A percentile compares a stretch with the other conserved stretches of the same genome.
These are phyloP conservation scores for Empidonax traillii DNA, from an alignment of 2,113 vertebrate genomes.

Conservation along the genomic window DNA sequence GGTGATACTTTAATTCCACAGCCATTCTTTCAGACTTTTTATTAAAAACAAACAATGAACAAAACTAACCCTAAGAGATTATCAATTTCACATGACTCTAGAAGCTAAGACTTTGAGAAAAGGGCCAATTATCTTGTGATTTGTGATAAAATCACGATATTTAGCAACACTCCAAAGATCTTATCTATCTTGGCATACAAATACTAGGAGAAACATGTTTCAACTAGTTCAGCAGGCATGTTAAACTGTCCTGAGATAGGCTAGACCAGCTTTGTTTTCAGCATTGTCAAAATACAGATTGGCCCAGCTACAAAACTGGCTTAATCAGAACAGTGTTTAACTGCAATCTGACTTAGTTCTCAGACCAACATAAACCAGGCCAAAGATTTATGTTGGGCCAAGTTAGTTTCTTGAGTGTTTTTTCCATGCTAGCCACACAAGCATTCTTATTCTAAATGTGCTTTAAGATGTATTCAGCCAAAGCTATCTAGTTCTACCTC, in stretches of 20 bases:
- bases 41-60: background rate
- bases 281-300: slow-evolving; percentile 52
- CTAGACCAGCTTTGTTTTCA: slow-evolving; percentile 46
- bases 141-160: slow-evolving; percentile 37
- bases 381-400: background rate
- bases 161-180: slow-evolving; percentile 47
- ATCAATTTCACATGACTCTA: background rate
- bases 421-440: background rate
- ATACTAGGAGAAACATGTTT: slow-evolving; percentile 32
- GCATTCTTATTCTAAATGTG: background rate
- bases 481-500: background rate
- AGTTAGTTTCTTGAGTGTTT: background rate
- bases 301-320: slow-evolving; percentile 51
- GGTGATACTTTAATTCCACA: background rate
- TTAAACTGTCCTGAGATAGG: slow-evolving; percentile 39
- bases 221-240: slow-evolving; percentile 52
- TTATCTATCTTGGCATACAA: background rate
- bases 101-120: slow-evolving; percentile 4
- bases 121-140: background rate
- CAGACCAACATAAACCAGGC: background rate
- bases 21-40: background rate
- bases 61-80: background rate
- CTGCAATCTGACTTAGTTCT: slow-evolving; percentile 22
- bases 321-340: slow-evolving; percentile 46
- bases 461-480: background rate